Evolutionary conservation across 2,888 invertebrate species (phyloP).

Genomic region (Eilema griseolum): DNA sequence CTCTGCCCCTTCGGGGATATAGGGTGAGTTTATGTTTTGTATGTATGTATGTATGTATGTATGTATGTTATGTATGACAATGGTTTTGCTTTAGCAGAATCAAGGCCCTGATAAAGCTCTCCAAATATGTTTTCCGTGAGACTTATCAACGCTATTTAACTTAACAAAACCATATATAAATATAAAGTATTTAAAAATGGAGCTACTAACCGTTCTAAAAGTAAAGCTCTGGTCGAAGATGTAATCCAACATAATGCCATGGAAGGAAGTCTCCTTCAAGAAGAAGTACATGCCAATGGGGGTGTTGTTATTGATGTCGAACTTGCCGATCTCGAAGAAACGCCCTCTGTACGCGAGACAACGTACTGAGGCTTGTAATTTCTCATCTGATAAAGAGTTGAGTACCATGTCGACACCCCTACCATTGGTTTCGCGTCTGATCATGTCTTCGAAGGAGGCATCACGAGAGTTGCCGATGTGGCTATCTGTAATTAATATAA

Average conservation of each 20-base stretch:
- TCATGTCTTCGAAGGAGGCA: conserved; percentile 94
- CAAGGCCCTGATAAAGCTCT: too few species aligned
- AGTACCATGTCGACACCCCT: conserved; percentile 96
- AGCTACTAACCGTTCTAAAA: conserved; percentile 73
- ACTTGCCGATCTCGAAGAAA: conserved; percentile 94
- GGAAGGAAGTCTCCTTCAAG: conserved; percentile 87
- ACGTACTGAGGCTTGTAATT: conserved; percentile 88
- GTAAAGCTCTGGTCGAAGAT: conserved; percentile 76
- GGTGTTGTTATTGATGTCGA: conserved; percentile 90
- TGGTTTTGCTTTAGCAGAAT: too few species aligned
- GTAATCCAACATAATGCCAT: conserved; percentile 85
- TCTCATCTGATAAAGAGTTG: conserved; percentile 97
- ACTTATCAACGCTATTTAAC: too few species aligned
- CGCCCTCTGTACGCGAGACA: conserved; percentile 87
- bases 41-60: too few species aligned
- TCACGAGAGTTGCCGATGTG: conserved; percentile 96
- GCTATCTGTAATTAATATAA: conserved; percentile 13
- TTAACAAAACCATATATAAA: too few species aligned
- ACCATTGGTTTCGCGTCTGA: conserved; percentile 93
- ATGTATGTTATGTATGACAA: too few species aligned
- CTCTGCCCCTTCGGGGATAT: too few species aligned
- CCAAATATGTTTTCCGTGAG: too few species aligned
- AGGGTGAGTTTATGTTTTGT: too few species aligned
- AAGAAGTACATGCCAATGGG: conserved; percentile 90
- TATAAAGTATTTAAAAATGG: too few species aligned